Percentiles rank a stretch among this genome's conserved stretches.
Evolutionary conservation across 2,888 invertebrate genomes (phyloP).

Genomic region (Neoascia interrupta): DNA sequence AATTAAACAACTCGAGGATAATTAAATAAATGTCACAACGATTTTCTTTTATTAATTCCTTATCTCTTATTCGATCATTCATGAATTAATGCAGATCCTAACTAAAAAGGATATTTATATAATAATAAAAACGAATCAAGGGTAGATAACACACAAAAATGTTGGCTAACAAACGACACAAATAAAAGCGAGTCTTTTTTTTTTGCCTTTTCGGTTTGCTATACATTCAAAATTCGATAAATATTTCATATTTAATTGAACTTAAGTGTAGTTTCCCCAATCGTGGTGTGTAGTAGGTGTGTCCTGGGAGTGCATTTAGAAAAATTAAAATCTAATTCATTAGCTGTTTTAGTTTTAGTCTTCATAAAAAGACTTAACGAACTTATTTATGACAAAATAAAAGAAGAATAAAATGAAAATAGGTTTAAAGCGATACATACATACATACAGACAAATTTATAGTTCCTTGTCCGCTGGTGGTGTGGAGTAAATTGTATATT

Average conservation of each 20-base stretch:
- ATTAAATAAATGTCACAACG: slow-evolving; percentile 52
- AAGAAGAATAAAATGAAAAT: not conserved
- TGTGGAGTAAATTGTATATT: not conserved
- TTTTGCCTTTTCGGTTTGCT: not conserved
- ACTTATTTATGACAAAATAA: not conserved
- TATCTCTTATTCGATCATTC: slow-evolving; percentile 40
- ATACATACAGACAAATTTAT: not conserved
- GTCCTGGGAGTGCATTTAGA: too few species aligned
- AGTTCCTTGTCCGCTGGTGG: not conserved
- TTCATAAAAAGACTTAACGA: too few species aligned
- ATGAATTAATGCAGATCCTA: slow-evolving; percentile 37
- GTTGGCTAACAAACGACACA: slow-evolving; percentile 3
- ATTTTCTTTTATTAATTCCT: slow-evolving; percentile 37
- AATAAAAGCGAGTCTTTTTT: not conserved
- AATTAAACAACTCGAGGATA: slow-evolving; percentile 19
- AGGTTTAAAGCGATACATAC: too few species aligned
- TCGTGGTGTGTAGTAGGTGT: slow-evolving; percentile 11
- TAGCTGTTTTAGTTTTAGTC: slow-evolving; percentile 16
- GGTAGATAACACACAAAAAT: slow-evolving; percentile 12
- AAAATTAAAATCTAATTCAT: slow-evolving; percentile 18
- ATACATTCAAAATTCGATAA: slow-evolving; percentile 25
- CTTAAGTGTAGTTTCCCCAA: slow-evolving; percentile 33
- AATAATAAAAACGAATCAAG: not conserved
- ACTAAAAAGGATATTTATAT: too few species aligned
- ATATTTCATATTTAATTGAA: slow-evolving; percentile 26